Evolutionary conservation across 2,113 vertebrate genomes (phyloP).

Genomic region (Cryptomyrus ogoouensis): DNA sequence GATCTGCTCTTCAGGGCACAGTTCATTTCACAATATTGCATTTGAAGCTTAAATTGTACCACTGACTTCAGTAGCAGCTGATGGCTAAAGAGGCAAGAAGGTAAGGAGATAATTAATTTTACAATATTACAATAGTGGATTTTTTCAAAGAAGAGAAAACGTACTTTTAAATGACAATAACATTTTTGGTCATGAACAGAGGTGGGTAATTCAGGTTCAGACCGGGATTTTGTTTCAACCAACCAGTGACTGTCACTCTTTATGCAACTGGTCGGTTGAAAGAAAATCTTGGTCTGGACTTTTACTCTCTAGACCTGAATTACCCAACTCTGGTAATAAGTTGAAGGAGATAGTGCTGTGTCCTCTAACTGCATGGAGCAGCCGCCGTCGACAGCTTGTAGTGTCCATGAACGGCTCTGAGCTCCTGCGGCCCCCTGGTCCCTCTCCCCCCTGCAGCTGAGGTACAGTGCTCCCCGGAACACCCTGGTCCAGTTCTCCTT

Average conservation of each 20-base stretch:
- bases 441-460: slow-evolving; percentile 62
- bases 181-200: background rate
- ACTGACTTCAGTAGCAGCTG: background rate
- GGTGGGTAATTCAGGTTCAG: too few relatives aligned
- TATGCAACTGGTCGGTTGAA: too few relatives aligned
- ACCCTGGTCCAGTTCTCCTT: slow-evolving; percentile 80
- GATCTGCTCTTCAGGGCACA: background rate
- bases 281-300: too few relatives aligned
- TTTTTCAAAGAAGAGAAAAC: background rate
- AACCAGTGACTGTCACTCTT: too few relatives aligned
- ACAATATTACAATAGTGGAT: background rate
- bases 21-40: background rate
- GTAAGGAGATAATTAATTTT: background rate
- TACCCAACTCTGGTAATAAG: too few relatives aligned
- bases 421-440: background rate
- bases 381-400: too few relatives aligned
- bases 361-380: too few relatives aligned
- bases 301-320: too few relatives aligned
- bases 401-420: too few relatives aligned
- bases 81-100: background rate
- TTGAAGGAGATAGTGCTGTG: too few relatives aligned
- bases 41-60: background rate
- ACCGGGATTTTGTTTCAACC: too few relatives aligned
- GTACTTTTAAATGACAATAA: background rate
- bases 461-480: slow-evolving; percentile 70